A percentile compares a stretch with the other conserved stretches of the same genome.
Conservation (phyloP, 2,888 invertebrate species). For the Cheilosia variabilis region DNA sequence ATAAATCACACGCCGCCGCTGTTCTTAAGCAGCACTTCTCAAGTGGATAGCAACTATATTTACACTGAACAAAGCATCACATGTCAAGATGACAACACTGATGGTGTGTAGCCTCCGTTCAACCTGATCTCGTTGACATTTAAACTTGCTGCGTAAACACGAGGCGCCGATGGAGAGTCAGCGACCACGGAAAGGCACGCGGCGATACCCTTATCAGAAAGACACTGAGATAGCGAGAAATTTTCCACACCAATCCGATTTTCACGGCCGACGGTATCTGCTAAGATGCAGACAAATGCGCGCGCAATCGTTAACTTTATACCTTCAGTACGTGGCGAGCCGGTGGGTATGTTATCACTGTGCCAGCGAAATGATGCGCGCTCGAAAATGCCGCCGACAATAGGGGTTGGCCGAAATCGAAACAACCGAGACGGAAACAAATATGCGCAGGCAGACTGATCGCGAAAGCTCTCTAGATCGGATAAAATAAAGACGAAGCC, state of each 20-base stretch:
- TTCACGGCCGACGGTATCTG: slow-evolving; percentile 52
- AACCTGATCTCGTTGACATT: slow-evolving; percentile 31
- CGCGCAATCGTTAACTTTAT: slow-evolving; percentile 54
- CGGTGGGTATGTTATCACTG: slow-evolving; percentile 48
- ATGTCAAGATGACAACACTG: slow-evolving; percentile 16
- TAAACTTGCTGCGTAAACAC: slow-evolving; percentile 13
- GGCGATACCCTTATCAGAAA: slow-evolving; percentile 43
- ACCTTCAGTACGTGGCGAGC: slow-evolving; percentile 39
- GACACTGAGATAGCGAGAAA: slow-evolving; percentile 28
- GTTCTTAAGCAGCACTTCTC: not conserved
- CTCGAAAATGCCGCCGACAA: slow-evolving; percentile 1
- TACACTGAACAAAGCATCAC: slow-evolving; percentile 30
- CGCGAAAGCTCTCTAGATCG: slow-evolving; percentile 45
- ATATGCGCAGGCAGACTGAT: slow-evolving; percentile 41
- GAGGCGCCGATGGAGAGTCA: not conserved
- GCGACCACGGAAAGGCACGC: not conserved
- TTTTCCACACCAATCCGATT: slow-evolving; percentile 59
- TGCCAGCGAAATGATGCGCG: slow-evolving; percentile 42
- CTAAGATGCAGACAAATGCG: slow-evolving; percentile 24
- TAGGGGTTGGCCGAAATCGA: slow-evolving; percentile 35
- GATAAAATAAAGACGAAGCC: slow-evolving; percentile 1
- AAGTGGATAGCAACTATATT: slow-evolving; percentile 11
- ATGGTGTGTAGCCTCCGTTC: slow-evolving; percentile 4
- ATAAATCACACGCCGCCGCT: slow-evolving; percentile 23
- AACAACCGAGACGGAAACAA: slow-evolving; percentile 41